These are phyloP conservation scores for Echiichthys vipera DNA, from an alignment of 2,797 vertebrate species.

Conservation along the genomic window DNA sequence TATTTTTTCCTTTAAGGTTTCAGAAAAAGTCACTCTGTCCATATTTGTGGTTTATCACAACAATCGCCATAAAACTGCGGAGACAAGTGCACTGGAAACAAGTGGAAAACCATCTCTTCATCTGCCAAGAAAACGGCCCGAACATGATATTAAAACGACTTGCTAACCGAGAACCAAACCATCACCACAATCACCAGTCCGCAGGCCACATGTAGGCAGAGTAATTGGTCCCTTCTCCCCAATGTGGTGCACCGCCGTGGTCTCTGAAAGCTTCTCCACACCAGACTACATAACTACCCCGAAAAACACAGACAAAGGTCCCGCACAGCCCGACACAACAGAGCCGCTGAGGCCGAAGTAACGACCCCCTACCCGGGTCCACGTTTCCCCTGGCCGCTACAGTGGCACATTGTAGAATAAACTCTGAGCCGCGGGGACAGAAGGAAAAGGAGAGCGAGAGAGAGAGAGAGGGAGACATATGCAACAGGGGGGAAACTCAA, in stretches of 20 bases:
- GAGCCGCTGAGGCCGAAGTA: constrained; percentile 81
- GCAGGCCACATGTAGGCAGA: constrained; percentile 74
- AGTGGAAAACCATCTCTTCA: constrained; percentile 40
- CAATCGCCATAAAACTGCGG: neutral
- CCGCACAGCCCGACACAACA: constrained; percentile 76
- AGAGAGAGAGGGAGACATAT: neutral
- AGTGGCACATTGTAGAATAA: constrained; percentile 74
- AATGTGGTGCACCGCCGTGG: constrained; percentile 81
- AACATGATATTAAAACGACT: constrained; percentile 57
- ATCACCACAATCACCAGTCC: constrained; percentile 73
- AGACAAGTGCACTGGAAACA: constrained; percentile 68
- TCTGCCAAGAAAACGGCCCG: constrained; percentile 45
- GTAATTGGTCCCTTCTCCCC: constrained; percentile 75
- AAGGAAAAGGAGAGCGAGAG: neutral
- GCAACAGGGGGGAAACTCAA: constrained; percentile 23
- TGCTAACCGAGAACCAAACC: constrained; percentile 57
- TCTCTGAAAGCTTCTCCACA: constrained; percentile 73
- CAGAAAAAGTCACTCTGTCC: neutral
- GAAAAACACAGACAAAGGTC: constrained; percentile 74
- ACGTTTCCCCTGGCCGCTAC: constrained; percentile 78
- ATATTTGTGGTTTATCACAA: neutral
- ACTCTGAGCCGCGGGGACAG: constrained; percentile 42
- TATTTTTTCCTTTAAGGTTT: neutral
- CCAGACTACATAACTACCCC: constrained; percentile 76
- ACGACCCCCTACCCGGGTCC: constrained; percentile 82